Conservation (phyloP, 2,113 vertebrate species). For the Laticauda colubrina region DNA sequence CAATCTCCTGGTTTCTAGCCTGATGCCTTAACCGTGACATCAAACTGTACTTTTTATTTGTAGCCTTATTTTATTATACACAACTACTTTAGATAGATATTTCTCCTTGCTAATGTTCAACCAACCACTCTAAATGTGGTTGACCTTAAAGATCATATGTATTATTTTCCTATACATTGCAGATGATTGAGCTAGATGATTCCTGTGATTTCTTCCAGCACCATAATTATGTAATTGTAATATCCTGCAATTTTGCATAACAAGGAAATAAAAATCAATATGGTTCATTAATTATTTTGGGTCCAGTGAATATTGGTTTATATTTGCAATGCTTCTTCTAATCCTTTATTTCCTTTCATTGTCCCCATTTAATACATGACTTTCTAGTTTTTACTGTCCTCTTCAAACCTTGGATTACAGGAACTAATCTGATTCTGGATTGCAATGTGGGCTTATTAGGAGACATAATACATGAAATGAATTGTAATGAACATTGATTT, state of each 20-base stretch:
- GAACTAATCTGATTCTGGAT: background rate
- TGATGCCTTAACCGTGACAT: background rate
- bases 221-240: constrained; percentile 11
- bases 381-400: background rate
- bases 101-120: background rate
- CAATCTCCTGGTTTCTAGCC: background rate
- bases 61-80: background rate
- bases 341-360: background rate
- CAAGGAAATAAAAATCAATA: constrained; percentile 4
- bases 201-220: background rate
- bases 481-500: background rate
- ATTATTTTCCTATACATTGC: background rate
- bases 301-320: background rate
- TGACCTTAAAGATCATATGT: background rate
- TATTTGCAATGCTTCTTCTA: background rate
- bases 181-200: background rate
- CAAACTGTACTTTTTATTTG: constrained; percentile 18
- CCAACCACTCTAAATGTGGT: background rate
- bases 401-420: background rate
- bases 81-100: constrained; percentile 13
- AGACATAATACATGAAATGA: background rate
- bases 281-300: background rate
- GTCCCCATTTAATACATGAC: background rate
- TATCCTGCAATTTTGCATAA: constrained; percentile 7
- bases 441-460: background rate